phyloP scores from a whole-genome alignment of 2,113 vertebrate species.

The Pitta sordida region DNA sequence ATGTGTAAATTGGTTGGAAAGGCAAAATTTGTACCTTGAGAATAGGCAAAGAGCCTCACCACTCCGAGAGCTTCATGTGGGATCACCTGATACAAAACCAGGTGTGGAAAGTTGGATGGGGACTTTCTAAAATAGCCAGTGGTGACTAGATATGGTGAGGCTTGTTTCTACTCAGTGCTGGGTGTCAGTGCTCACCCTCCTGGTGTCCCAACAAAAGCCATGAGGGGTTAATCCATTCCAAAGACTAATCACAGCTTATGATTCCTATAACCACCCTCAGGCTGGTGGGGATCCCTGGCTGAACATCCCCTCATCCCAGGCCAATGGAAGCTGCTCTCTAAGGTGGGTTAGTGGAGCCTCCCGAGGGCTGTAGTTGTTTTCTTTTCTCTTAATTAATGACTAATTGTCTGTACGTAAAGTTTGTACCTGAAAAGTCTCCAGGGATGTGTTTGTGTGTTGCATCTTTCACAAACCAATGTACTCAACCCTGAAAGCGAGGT shows the following conservation, averaged over 20 bases:
- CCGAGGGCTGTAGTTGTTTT: neutral
- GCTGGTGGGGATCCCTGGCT: neutral
- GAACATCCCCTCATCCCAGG: accelerated
- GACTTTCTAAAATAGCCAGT: neutral
- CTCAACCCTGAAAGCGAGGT: too few species aligned
- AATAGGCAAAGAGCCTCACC: neutral
- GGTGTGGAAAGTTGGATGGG: neutral
- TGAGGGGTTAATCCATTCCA: neutral
- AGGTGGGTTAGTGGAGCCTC: neutral
- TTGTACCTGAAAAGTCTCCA: neutral
- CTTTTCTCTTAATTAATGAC: neutral
- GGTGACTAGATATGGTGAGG: accelerated
- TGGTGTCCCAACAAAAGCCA: neutral
- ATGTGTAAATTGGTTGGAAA: accelerated
- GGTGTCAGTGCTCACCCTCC: neutral
- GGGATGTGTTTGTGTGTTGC: too few species aligned
- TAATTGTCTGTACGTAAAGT: neutral
- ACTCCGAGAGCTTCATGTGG: accelerated
- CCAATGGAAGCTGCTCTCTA: accelerated
- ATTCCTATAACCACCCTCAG: neutral
- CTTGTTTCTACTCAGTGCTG: neutral
- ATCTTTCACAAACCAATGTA: neutral
- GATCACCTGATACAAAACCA: neutral
- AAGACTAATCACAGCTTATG: neutral
- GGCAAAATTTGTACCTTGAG: neutral